Base-by-base conservation (phyloP, 2,113 vertebrate species). In the Gymnarchus niloticus region DNA sequence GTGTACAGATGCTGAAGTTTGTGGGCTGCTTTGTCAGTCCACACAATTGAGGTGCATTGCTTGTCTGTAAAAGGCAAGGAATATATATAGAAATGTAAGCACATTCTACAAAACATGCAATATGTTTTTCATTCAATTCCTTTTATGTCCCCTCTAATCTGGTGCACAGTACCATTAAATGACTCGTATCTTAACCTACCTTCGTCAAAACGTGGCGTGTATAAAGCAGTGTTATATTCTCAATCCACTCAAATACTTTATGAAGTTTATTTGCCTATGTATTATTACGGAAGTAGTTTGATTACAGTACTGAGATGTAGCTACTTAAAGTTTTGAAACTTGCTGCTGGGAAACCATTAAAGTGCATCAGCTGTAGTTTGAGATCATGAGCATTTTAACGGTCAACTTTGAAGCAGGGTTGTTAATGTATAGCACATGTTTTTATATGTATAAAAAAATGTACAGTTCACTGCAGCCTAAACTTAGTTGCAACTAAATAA, bases 131-230 rank as follows among this genome's bases (percentile, higher is more conserved):
- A 9, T 49, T 28, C 5, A 21, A n/a, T 37, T 4, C n/a, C 3
- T 10, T 33, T 17, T 14, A 48, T 8, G 14, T 33, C 28, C n/a
- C 44, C 25, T 7, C 8, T 17, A 76, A 7, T 28, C 1, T 28
- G 69, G 10, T 91, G 88, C 88, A 37, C 23, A 89, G 8, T n/a
- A 3, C 41, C 21, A 23, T 51, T 51, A 81, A 19, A 44, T n/a
- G 48, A 1, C 23, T 19, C 49, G 44, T 41, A 25, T 23, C 44
- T 78, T 78, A 0, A 48, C 46, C 76, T 10, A 78, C 76, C 19
- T n/a, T 46, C 37, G 9, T 46, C 44, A 46, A 41, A 78, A n/a
- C 76, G 12, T 17, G 23, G 23, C 56, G 23, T 57, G 9, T 10
- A 57, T 10, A 57, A 21, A 23, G 48, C 61, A 17, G 61, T 37